Conservation (phyloP, 2,797 vertebrate species). For the Anguilla pacifica region DNA sequence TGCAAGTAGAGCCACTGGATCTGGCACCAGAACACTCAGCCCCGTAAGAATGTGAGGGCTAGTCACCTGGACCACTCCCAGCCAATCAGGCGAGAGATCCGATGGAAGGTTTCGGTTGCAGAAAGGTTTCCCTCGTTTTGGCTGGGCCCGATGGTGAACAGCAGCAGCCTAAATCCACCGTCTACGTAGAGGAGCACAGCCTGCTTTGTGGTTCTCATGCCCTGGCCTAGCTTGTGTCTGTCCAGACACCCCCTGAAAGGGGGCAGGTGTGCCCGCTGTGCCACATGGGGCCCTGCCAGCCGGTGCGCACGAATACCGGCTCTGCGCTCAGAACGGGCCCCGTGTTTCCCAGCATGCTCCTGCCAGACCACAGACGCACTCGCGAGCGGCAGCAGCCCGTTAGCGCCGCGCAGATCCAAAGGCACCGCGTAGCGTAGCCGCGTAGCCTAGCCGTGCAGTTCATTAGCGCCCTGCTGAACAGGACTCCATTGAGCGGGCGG, state of each 20-base stretch:
- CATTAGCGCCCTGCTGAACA: neutral
- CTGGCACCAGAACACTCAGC: neutral
- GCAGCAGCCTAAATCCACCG: neutral
- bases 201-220: neutral
- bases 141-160: neutral
- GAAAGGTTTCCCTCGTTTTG: neutral
- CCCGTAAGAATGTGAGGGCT: neutral
- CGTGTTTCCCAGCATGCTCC: neutral
- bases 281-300: neutral
- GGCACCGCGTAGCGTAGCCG: neutral
- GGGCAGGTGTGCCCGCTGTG: no score
- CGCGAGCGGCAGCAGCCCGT: neutral
- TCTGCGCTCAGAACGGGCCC: neutral
- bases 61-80: neutral
- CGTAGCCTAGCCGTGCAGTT: neutral
- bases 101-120: neutral
- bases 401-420: no score
- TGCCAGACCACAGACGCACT: neutral
- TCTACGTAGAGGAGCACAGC: neutral
- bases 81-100: neutral
- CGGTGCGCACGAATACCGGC: neutral
- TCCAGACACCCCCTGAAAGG: neutral
- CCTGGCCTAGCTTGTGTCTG: neutral
- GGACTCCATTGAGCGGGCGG: neutral
- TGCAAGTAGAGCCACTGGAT: neutral